Conservation (phyloP, 2,113 vertebrate genomes). For the Promerops cafer region DNA sequence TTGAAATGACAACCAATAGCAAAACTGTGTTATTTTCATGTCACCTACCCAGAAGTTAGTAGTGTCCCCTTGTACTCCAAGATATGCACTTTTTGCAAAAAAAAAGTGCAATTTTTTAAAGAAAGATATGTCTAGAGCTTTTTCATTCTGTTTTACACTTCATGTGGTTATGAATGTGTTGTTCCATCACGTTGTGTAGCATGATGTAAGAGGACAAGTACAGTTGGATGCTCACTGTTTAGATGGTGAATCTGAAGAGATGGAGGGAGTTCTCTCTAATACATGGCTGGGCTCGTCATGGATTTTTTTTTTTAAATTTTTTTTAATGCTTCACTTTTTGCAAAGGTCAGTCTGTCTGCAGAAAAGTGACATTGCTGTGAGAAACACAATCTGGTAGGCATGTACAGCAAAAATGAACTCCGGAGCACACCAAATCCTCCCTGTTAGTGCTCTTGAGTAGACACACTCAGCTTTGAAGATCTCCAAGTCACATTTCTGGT, state of each 20-base stretch:
- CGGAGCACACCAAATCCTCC: not conserved
- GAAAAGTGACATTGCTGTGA: not conserved
- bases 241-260: not conserved
- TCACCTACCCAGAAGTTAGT: not conserved
- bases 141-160: constrained; percentile 5
- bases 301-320: too few species aligned
- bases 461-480: not conserved
- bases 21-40: not conserved
- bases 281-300: not conserved
- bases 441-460: not conserved
- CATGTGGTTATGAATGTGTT: not conserved
- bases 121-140: not conserved
- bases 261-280: not conserved
- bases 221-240: not conserved
- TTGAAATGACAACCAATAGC: not conserved
- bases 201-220: not conserved
- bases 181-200: not conserved
- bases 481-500: not conserved
- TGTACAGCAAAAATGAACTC: not conserved
- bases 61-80: accelerated
- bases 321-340: not conserved
- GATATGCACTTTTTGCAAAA: not conserved
- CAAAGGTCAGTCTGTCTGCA: not conserved
- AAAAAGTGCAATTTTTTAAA: not conserved
- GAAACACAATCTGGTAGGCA: not conserved